Evolutionary conservation across 2,113 vertebrate genomes (phyloP).

Genomic region (Petroica traversi): DNA sequence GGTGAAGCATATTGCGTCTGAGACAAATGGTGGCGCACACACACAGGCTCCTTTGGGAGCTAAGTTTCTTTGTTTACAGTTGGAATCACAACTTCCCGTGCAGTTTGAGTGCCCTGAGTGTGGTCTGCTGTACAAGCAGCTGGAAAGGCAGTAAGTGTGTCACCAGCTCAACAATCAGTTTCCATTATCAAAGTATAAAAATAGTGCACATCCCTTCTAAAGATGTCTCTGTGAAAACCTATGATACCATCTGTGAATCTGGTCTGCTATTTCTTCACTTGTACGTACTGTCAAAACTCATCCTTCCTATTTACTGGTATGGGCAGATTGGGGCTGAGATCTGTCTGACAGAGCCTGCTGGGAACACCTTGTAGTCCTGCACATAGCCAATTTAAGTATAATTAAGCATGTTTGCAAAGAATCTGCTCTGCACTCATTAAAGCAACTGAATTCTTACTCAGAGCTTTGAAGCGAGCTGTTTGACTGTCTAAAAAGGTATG

Average conservation of each 20-base stretch:
- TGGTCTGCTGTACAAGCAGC: neutral
- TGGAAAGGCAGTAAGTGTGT: neutral
- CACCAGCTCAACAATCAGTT: neutral
- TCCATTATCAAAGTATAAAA: neutral
- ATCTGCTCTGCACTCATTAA: neutral
- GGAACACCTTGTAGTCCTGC: neutral
- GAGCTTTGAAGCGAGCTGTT: neutral
- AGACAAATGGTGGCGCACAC: neutral
- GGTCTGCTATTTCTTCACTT: neutral
- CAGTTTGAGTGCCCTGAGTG: fast-evolving
- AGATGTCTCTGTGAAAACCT: neutral
- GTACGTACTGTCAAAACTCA: neutral
- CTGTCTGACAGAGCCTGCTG: neutral
- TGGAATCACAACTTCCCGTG: fast-evolving
- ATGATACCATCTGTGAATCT: neutral
- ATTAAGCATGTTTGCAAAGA: neutral
- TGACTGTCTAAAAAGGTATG: neutral
- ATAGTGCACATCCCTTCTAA: neutral
- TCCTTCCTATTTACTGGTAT: neutral
- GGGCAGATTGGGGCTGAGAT: neutral
- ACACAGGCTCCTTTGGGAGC: neutral
- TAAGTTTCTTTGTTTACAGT: neutral
- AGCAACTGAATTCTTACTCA: neutral
- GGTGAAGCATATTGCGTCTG: neutral
- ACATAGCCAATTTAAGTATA: neutral